Evolutionary conservation across 1,140 invertebrate genomes (phyloP), one percentile per base, ranked within the genome.

Genomic region (Drosophila nikananu): DNA sequence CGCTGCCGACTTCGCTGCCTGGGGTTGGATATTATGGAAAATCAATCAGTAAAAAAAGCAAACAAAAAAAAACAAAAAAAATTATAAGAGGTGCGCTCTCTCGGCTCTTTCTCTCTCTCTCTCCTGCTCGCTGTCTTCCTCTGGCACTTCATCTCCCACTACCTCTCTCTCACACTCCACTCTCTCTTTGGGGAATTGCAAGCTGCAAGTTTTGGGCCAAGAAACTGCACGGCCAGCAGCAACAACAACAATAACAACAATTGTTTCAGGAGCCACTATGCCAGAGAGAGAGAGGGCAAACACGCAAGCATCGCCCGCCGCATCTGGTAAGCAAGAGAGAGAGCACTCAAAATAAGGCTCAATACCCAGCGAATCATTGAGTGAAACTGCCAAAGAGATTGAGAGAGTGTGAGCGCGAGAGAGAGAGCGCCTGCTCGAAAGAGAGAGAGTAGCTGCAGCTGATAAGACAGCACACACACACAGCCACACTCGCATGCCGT

Each of bases 291-390:
- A 37, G 52, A 57, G 52, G 32, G 52, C 19, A 17, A 17, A 17
- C 13, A 23, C 19, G 19, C 41, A 35, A 42, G 41, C 59, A 21
- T 21, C 52, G 10, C 5, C 51, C 12, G 35, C 35, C 12, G 13
- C 46, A 48, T 48, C 46, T 32, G 32, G 46, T 21, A 35, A 55
- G 63, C 19, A 7, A 44, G 51, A 23, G 51, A 55, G 42, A 57
- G 51, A 77, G n/a, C 74, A 73, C 84, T 73, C 79, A 73, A 77
- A 86, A 80, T 83, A 54, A 57, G 46, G 84, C 84, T 89, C 84
- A 89, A 89, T 87, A 87, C 73, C 30, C 51, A 81, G 87, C 74
- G 86, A 60, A 71, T 67, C 86, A 91, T 90, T 90, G 86, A 90
- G 86, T 90, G 86, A 61, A 86, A 81, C 59, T 32, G 62, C 59